A percentile compares a stretch with the other conserved stretches of the same genome.
These are phyloP conservation scores for Pogonocichla stellata DNA, from an alignment of 2,113 vertebrate species.

Conservation along the genomic window DNA sequence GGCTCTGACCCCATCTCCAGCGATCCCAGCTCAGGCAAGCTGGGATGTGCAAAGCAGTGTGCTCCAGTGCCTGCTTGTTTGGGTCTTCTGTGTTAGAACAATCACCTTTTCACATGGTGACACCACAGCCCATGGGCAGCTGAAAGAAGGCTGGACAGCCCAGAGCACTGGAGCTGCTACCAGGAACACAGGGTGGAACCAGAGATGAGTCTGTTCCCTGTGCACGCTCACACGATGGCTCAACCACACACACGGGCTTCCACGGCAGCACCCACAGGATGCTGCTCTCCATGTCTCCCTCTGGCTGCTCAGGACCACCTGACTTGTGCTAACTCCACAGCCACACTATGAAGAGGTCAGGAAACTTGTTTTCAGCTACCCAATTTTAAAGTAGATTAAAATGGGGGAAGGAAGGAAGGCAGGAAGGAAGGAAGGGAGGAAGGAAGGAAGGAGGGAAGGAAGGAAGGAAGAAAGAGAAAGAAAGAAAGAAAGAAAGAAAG, in stretches of 20 bases:
- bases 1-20: not conserved
- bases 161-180: no score
- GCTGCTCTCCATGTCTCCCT: not conserved
- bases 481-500: no score
- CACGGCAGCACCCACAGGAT: no score
- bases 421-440: no score
- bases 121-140: not conserved
- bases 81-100: not conserved
- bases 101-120: not conserved
- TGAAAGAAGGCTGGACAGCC: not conserved
- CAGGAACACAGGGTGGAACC: not conserved
- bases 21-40: not conserved
- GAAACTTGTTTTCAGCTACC: not conserved
- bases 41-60: not conserved
- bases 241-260: not conserved
- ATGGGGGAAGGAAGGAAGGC: rapidly evolving
- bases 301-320: not conserved
- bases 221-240: no score
- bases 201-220: not conserved
- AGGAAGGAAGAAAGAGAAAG: no score
- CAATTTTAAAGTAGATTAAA: not conserved
- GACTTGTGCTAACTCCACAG: not conserved
- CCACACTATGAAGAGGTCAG: not conserved
- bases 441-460: no score
- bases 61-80: not conserved